Conservation (phyloP, 2,888 invertebrate species). For the Synanthedon vespiformis region DNA sequence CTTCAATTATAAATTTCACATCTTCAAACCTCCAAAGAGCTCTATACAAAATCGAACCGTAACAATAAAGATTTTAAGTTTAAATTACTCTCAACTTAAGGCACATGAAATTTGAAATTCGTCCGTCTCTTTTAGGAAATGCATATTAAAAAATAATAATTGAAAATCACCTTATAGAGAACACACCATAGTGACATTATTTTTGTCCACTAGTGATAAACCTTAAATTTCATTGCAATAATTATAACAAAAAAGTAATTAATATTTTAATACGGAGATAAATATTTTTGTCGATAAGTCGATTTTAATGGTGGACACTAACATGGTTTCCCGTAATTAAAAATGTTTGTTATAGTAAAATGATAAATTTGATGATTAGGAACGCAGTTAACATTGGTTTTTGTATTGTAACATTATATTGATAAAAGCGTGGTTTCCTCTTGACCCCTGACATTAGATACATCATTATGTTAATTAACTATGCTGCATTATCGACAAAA, state of each 20-base stretch:
- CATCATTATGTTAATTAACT: constrained; percentile 43
- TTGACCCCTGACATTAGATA: constrained; percentile 61
- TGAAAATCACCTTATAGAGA: constrained; percentile 1
- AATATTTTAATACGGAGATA: constrained; percentile 31
- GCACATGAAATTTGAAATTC: constrained; percentile 12
- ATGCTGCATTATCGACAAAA: background rate
- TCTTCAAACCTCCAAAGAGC: constrained; percentile 3
- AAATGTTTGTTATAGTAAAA: constrained; percentile 36
- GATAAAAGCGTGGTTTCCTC: constrained; percentile 35
- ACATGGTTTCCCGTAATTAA: constrained; percentile 56
- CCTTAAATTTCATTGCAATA: background rate
- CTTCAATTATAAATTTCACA: constrained; percentile 61
- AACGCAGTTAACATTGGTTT: constrained; percentile 7
- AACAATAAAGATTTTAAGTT: background rate
- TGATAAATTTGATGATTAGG: constrained; percentile 51
- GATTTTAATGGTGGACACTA: constrained; percentile 34
- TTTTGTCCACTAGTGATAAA: background rate
- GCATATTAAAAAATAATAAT: background rate
- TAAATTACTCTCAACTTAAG: background rate
- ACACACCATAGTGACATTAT: background rate
- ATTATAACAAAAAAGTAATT: constrained; percentile 14
- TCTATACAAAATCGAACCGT: constrained; percentile 3
- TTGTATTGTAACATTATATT: constrained; percentile 1
- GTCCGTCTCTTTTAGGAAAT: constrained; percentile 8
- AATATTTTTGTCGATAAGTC: constrained; percentile 35